Base-by-base conservation (phyloP, 1,140 invertebrate genomes). In the Cherax quadricarinatus region DNA sequence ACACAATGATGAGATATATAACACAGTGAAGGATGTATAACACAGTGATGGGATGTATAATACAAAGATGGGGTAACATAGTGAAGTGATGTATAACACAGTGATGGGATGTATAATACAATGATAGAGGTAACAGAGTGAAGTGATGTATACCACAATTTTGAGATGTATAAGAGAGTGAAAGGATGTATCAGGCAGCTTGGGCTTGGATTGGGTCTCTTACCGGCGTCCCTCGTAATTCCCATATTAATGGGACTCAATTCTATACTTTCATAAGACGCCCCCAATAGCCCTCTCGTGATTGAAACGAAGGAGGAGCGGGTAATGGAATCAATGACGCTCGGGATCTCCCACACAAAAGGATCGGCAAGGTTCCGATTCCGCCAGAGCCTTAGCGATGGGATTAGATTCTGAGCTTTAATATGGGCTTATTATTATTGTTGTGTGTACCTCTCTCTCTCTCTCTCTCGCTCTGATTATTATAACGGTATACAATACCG, bases 321-420 rank as follows among this genome's bases (percentile, higher is more conserved):
- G 70, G 70, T 75, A 75, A 75, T 75, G 24, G 70, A 75, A 30
- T 75, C 70, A 75, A 75, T 24, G 70, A 75, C n/a, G 70, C n/a
- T 75, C 18, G 2, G 70, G 70, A 24, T 75, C 70, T n/a, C 6
- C 70, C 70, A 75, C 70, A 75, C 70, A 75, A 75, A 75, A 75
- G 70, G 70, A 75, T 75, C 70, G 24, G 70, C 70, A n/a, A 75
- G 70, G 70, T 30, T 75, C 70, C 18, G 70, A 75, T 75, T 75
- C 70, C 70, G 18, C n/a, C 5, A 75, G 24, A 75, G n/a, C 14
- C 70, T 75, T n/a, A 21, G n/a, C 9, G 18, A 16, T 6, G 70
- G 70, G 70, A 75, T 75, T 24, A 75, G 70, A 75, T 24, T 75
- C 70, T 75, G 70, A 75, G 70, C 70, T 75, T 75, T 9, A 75